phyloP scores from a whole-genome alignment of 1,140 invertebrate genomes.

The Ruditapes philippinarum region DNA sequence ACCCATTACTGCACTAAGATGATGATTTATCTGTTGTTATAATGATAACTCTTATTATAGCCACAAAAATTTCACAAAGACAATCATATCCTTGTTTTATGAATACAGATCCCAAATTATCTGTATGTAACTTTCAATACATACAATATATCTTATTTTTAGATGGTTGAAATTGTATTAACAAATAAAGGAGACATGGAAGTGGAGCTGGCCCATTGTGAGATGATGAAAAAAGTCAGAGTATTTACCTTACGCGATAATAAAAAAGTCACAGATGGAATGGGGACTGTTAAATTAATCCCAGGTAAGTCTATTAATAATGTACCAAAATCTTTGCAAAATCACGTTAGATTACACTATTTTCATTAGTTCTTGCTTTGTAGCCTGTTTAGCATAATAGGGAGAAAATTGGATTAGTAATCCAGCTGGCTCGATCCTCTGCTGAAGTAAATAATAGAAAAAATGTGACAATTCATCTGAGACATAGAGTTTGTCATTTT shows the following conservation, averaged over 20 bases:
- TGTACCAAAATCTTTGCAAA: too few relatives aligned
- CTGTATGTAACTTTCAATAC: too few relatives aligned
- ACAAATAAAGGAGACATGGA: not conserved
- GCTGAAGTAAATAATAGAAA: not conserved
- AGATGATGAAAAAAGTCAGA: slow-evolving; percentile 73
- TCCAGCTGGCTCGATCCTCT: not conserved
- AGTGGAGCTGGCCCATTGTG: slow-evolving; percentile 70
- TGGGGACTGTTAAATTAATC: slow-evolving; percentile 36
- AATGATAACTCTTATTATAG: too few relatives aligned
- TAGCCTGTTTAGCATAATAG: not conserved
- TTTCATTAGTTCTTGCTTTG: too few relatives aligned
- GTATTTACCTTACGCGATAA: slow-evolving; percentile 72
- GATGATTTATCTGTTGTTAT: too few relatives aligned
- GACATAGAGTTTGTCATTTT: too few relatives aligned
- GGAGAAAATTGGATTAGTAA: not conserved
- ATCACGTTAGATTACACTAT: too few relatives aligned
- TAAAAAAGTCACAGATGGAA: slow-evolving; percentile 70
- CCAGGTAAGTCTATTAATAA: slow-evolving; percentile 66
- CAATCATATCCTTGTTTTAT: too few relatives aligned
- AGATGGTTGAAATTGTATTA: not conserved
- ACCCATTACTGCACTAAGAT: too few relatives aligned
- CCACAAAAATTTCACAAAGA: too few relatives aligned
- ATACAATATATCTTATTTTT: too few relatives aligned
- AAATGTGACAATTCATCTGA: not conserved
- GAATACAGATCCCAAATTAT: too few relatives aligned